Conservation (phyloP, 2,797 vertebrate genomes). For the Cryptoprocta ferox region DNA sequence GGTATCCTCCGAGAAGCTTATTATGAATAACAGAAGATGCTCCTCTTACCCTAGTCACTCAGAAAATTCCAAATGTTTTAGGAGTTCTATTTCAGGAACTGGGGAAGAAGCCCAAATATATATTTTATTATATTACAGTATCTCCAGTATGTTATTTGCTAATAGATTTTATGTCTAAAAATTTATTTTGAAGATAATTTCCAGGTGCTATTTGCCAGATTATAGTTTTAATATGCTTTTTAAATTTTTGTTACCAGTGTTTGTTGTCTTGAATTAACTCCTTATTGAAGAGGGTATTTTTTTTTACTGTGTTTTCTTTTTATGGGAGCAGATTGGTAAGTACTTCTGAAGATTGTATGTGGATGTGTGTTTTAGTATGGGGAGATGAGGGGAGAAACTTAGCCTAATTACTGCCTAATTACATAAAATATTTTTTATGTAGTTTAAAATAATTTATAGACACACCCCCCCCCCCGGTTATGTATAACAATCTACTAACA, state of each 20-base stretch:
- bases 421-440: constrained; percentile 23
- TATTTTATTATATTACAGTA: background rate
- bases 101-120: background rate
- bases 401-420: background rate
- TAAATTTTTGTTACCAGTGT: constrained; percentile 8
- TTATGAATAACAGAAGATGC: background rate
- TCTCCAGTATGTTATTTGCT: constrained; percentile 3
- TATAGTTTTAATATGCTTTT: background rate
- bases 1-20: background rate
- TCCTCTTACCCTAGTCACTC: background rate
- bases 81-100: background rate
- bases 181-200: background rate
- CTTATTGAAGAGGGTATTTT: background rate
- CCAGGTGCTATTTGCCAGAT: background rate
- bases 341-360: constrained; percentile 7
- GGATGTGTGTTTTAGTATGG: background rate
- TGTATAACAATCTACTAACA: background rate
- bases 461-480: background rate
- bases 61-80: background rate
- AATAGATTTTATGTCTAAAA: background rate
- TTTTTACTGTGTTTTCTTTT: background rate
- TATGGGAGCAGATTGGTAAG: background rate
- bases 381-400: background rate
- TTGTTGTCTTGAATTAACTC: constrained; percentile 10
- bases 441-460: constrained; percentile 40